Evolutionary conservation across 2,113 vertebrate species (phyloP), one percentile per base, ranked within the genome.

Genomic region (Catharus fuscescens): DNA sequence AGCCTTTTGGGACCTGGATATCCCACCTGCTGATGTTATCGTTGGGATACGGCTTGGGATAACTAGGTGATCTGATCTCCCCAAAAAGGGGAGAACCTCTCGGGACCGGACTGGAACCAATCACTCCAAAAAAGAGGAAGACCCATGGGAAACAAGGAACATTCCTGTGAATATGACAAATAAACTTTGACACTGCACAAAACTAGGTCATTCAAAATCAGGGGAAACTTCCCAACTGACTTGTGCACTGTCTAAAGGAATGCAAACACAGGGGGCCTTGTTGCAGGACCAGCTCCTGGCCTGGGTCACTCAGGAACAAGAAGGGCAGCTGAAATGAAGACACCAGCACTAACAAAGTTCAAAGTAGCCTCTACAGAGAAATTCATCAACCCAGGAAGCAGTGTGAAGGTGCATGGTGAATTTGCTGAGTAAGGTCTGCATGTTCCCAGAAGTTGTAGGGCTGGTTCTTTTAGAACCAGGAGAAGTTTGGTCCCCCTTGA

Each of bases 31-130:
- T 90, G 70, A 92, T 92, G 74, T 98, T 96, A 93, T 98, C 93
- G 48, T 97, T 97, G 57, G 98, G 97, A 95, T 99, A 99, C 2
- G 99, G 95, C 88, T 98, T 97, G 20, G 99, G 99, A 83, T 98
- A 99, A 73, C 84, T 45, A 3, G 99, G 99, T 20, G 99, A 99
- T 31, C 95, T 98, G 96, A 99, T 95, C 74, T 98, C 97, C 40
- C 99, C 99, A 80, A 93, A 98, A 29, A 98, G 86, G 15, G 23
- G 64, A 61, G 64, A 53, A 31, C 45, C 80, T 78, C 48, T 95
- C 50, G 80, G 69, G 40, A 36, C 45, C 13, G 42, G 79, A 44
- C 28, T 87, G 71, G 97, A 96, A 81, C 42, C 1, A 9, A 64
- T 69, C 17, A 59, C 69, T 36, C 80, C 64, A 59, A 76, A 86